A percentile compares a stretch with the other conserved stretches of the same genome.
These are phyloP conservation scores for Rhabdophis nuchalis DNA, from an alignment of 2,797 vertebrate species.

Conservation along the genomic window DNA sequence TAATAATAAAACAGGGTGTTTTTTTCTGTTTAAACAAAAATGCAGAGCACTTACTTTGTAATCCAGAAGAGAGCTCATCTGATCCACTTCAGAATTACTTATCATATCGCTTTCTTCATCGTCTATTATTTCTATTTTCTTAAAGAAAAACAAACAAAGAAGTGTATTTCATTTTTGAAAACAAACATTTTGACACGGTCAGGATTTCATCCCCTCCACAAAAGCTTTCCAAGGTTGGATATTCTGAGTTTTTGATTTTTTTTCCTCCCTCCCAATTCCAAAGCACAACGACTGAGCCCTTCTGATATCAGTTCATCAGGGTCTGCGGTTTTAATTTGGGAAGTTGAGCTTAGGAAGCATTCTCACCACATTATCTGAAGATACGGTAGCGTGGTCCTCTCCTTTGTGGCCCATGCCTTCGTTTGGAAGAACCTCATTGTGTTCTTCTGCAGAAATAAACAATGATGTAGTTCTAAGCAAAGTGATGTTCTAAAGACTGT, in stretches of 20 bases:
- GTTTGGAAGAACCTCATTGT: slow-evolving; percentile 77
- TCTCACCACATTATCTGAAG: slow-evolving; percentile 86
- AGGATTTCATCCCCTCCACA: fast-evolving
- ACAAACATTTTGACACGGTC: not conserved
- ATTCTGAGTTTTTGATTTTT: not conserved
- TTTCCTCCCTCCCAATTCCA: not conserved
- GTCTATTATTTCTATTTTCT: slow-evolving; percentile 94
- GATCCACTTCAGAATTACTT: slow-evolving; percentile 85
- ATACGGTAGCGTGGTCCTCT: slow-evolving; percentile 68
- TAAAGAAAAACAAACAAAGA: slow-evolving; percentile 41
- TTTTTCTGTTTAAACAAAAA: not conserved
- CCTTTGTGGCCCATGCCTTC: slow-evolving; percentile 76
- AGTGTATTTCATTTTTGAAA: not conserved
- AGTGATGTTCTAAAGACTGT: not conserved
- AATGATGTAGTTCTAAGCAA: not conserved
- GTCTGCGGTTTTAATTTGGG: not conserved
- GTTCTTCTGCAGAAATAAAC: slow-evolving; percentile 77
- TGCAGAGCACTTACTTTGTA: slow-evolving; percentile 81
- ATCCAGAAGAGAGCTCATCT: slow-evolving; percentile 89
- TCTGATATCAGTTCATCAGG: not conserved
- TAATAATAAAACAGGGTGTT: too few relatives aligned
- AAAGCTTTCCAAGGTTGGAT: not conserved
- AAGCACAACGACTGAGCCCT: not conserved
- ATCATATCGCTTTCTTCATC: slow-evolving; percentile 82
- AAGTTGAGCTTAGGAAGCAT: not conserved